Conservation (phyloP, 37 sponge, comb jelly and placozoan species). For the Cliona cf. orientalis region DNA sequence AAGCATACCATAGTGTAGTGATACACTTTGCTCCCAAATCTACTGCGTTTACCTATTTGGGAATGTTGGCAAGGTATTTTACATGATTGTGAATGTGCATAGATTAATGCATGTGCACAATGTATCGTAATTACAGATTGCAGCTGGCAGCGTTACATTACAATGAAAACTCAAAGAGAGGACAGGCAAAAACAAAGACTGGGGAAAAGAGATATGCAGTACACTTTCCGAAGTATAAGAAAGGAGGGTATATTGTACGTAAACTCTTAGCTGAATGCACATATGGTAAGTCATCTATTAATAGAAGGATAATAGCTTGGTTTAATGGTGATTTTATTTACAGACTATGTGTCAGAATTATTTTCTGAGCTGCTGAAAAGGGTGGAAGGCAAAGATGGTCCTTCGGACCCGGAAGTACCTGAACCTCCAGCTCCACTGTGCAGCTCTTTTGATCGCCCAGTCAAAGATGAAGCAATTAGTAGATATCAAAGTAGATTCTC, state of each 20-base stretch:
- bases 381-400: not conserved
- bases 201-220: conserved; percentile 9
- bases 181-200: conserved; percentile 7
- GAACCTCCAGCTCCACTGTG: not conserved
- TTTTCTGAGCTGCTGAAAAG: not conserved
- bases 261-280: not conserved
- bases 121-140: conserved; percentile 4
- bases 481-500: conserved; percentile 16
- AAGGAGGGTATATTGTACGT: conserved; percentile 10
- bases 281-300: conserved; percentile 2
- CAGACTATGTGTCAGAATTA: conserved; percentile 22
- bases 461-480: conserved; percentile 5
- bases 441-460: not conserved
- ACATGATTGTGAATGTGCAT: too few species aligned
- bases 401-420: not conserved
- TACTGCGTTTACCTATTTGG: too few species aligned
- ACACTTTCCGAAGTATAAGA: conserved; percentile 11
- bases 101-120: not conserved
- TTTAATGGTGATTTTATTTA: not conserved
- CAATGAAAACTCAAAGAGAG: conserved; percentile 5
- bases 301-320: not conserved
- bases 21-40: too few species aligned
- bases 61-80: too few species aligned
- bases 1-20: too few species aligned
- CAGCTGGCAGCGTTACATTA: conserved; percentile 10